A percentile compares a stretch with the other conserved stretches of the same genome.
phyloP scores from a whole-genome alignment of 2,797 vertebrate species.

The Neosalanx taihuensis region DNA sequence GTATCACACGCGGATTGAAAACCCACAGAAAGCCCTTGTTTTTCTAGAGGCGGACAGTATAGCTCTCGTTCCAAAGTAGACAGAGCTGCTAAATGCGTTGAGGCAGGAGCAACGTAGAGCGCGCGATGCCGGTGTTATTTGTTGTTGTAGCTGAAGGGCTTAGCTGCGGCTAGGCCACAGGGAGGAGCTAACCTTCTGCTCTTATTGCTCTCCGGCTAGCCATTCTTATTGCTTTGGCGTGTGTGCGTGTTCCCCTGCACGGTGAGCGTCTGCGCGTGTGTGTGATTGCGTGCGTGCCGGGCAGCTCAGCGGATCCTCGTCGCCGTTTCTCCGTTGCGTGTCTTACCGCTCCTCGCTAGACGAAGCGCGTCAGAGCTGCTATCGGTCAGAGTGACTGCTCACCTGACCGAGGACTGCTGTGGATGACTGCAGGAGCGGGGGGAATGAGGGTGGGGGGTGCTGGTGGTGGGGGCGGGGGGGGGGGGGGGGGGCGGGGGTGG shows the following conservation, averaged over 20 bases:
- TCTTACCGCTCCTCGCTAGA: neutral
- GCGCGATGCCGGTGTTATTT: neutral
- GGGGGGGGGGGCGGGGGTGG: neutral
- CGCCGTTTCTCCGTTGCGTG: constrained; percentile 1
- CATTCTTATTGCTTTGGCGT: neutral
- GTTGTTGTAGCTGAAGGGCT: constrained; percentile 11
- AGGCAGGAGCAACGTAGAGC: no score
- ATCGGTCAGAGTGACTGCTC: constrained; percentile 1
- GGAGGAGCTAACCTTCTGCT: neutral
- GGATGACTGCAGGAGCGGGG: neutral
- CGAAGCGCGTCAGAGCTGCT: neutral
- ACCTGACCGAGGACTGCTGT: neutral
- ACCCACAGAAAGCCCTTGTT: constrained; percentile 2
- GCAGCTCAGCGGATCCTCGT: neutral
- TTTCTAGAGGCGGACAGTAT: constrained; percentile 6
- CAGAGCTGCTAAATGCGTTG: constrained; percentile 16
- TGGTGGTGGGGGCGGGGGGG: neutral
- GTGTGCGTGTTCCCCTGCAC: neutral
- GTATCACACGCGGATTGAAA: constrained; percentile 2
- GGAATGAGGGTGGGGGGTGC: neutral
- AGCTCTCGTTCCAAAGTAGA: constrained; percentile 13
- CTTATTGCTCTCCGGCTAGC: constrained; percentile 5
- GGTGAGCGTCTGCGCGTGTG: neutral
- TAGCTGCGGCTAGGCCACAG: neutral
- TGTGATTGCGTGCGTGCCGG: neutral